These are phyloP conservation scores for Taeniopygia guttata DNA, from an alignment of 2,797 vertebrate species.

Conservation along the genomic window DNA sequence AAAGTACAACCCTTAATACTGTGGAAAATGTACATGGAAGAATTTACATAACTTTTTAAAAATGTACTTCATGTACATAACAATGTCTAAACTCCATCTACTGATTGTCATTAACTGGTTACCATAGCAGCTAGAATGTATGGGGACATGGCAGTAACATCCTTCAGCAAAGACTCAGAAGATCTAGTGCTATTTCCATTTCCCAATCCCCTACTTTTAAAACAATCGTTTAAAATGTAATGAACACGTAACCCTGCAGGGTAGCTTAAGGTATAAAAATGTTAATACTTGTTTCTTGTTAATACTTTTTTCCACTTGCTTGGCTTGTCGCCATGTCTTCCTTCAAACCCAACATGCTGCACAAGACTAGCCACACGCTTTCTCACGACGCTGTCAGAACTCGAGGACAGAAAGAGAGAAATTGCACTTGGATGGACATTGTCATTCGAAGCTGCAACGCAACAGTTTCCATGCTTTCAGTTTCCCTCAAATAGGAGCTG, in stretches of 20 bases:
- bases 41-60: conserved; percentile 42
- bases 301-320: conserved; percentile 61
- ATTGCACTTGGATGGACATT: conserved; percentile 1
- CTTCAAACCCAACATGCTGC: conserved; percentile 67
- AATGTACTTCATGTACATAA: conserved; percentile 78
- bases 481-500: conserved; percentile 51
- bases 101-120: conserved; percentile 46
- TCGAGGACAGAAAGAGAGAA: conserved; percentile 35
- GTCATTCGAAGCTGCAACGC: conserved; percentile 41
- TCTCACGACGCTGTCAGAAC: neutral
- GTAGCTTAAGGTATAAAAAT: conserved; percentile 45
- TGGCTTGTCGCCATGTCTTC: conserved; percentile 69
- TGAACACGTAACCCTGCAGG: conserved; percentile 63
- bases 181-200: conserved; percentile 58
- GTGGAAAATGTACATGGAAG: conserved; percentile 77
- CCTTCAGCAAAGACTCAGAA: conserved; percentile 45
- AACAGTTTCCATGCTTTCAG: conserved; percentile 61
- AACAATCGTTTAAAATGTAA: conserved; percentile 45
- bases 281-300: conserved; percentile 40
- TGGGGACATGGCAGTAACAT: conserved; percentile 28
- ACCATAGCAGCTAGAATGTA: conserved; percentile 67
- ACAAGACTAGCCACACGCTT: neutral
- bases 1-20: conserved; percentile 67
- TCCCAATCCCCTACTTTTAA: conserved; percentile 59
- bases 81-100: conserved; percentile 64